Conservation (phyloP, 2,113 vertebrate species). For the Hippotragus niger region DNA sequence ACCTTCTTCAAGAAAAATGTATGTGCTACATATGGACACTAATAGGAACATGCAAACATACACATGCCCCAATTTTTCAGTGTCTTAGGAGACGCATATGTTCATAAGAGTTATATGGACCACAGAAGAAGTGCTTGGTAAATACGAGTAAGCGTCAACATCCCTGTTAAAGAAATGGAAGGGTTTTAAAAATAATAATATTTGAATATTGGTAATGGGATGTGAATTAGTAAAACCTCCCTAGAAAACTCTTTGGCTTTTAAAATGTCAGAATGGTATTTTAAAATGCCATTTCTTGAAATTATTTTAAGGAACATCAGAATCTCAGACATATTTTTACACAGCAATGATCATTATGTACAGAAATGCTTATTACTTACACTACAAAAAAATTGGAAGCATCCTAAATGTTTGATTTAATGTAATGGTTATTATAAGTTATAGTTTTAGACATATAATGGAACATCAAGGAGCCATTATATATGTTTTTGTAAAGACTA, state of each 20-base stretch:
- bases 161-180: background rate
- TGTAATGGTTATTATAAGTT: background rate
- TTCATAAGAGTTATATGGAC: background rate
- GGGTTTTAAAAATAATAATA: background rate
- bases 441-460: background rate
- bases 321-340: slow-evolving; percentile 18
- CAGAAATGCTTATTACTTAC: slow-evolving; percentile 6
- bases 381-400: background rate
- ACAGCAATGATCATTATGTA: background rate
- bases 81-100: background rate
- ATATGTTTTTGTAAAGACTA: slow-evolving; percentile 17
- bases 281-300: slow-evolving; percentile 18
- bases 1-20: background rate
- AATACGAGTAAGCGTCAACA: background rate
- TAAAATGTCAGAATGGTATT: slow-evolving; percentile 12
- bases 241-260: background rate
- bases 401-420: background rate
- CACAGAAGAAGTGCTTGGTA: background rate
- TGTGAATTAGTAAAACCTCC: slow-evolving; percentile 9
- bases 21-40: background rate
- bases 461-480: background rate
- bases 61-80: background rate
- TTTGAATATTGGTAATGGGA: slow-evolving; percentile 1
- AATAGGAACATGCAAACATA: background rate
- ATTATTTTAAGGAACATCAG: background rate